Evolutionary conservation across 2,888 invertebrate genomes (phyloP), one percentile per base, ranked within the genome.

Genomic region (Andricus curvator): DNA sequence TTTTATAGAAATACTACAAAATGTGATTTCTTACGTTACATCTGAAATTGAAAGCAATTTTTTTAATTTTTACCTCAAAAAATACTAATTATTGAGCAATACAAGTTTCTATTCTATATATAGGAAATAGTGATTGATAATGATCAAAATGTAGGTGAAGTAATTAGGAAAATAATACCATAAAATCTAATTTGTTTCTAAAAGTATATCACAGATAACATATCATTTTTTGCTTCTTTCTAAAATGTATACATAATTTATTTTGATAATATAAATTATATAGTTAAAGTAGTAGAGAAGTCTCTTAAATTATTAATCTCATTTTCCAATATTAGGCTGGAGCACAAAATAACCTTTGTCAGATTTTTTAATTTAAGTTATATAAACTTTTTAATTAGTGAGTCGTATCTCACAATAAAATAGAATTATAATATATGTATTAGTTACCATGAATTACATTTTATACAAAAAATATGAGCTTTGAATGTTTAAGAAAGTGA

Each of bases 121-220:
- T 64, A 29, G 17, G 17, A 29, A 29, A 8, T 17, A 64, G 64
- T 29, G 13, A 64, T 29, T 29, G 6, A 64, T 64, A 17, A 17
- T 17, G 17, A 29, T 25, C 2, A 6, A 64, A 64, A 29, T 64
- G 29, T 17, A 15, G 2, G 29, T 64, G 15, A 64, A 64, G 64
- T 29, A 25, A 17, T 60, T 60, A 3, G 17, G 17, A 64, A 4
- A 22, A 17, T 29, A 64, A 64, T 64, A 29, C 64, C 29, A 29
- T 29, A 29, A 25, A 64, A 64, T 64, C 25, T 64, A 29, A 17
- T 15, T 20, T 70, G 25, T 25, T 70, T 70, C 29, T 29, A 20
- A 70, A 70, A 56, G 17, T 25, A 56, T 70, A 51, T 70, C 70
- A 70, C 70, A 70, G 33, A 29, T 33, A 70, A 70, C 25, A 48